Percentiles rank a stretch among this genome's conserved stretches.
Evolutionary conservation across 2,888 invertebrate species (phyloP).

Genomic region (Thyatira batis): DNA sequence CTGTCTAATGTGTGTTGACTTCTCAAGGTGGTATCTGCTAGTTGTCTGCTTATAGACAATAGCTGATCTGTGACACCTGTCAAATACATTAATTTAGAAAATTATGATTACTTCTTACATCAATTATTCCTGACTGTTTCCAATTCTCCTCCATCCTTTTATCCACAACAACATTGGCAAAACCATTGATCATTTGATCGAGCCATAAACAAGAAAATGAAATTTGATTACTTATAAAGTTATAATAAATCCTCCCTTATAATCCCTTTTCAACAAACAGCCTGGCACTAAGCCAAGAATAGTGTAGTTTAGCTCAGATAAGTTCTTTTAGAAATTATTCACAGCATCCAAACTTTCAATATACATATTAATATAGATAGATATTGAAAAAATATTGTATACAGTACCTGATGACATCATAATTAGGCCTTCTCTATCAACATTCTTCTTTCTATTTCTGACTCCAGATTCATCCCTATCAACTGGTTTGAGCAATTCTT

Average conservation of each 20-base stretch:
- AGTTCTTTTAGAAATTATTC: too few relatives aligned
- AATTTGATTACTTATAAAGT: too few relatives aligned
- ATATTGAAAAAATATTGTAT: background rate
- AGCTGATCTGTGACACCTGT: slow-evolving; percentile 92
- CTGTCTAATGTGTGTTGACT: slow-evolving; percentile 93
- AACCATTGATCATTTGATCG: too few relatives aligned
- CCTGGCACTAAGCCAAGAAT: too few relatives aligned
- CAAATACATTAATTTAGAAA: background rate
- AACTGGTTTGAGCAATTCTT: slow-evolving; percentile 84
- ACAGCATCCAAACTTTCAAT: slow-evolving; percentile 18
- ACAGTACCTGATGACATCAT: slow-evolving; percentile 84
- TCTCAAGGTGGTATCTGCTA: slow-evolving; percentile 93
- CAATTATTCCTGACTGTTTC: too few relatives aligned
- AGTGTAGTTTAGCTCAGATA: too few relatives aligned
- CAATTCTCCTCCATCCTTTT: too few relatives aligned
- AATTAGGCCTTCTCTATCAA: slow-evolving; percentile 84
- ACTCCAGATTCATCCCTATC: slow-evolving; percentile 76
- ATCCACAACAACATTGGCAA: too few relatives aligned
- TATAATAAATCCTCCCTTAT: too few relatives aligned
- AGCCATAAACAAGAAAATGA: too few relatives aligned
- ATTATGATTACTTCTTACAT: too few relatives aligned
- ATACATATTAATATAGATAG: background rate
- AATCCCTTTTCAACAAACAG: too few relatives aligned
- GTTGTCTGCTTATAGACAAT: slow-evolving; percentile 90
- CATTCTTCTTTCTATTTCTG: slow-evolving; percentile 85